Evolutionary conservation across 2,797 vertebrate species (phyloP).

Genomic region (Lepilemur ruficaudatus): DNA sequence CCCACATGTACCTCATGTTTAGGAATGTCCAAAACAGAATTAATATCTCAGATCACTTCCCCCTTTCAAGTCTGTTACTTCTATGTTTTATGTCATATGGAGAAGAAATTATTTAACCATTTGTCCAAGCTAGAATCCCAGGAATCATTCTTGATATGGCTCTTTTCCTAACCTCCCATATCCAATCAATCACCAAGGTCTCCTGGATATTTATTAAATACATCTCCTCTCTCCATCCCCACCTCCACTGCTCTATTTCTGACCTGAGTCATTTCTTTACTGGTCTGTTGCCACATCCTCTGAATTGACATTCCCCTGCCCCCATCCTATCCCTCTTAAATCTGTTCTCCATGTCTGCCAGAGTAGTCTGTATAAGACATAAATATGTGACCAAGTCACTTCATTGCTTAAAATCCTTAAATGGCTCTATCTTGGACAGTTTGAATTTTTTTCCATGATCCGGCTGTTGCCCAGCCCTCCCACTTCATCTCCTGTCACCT

Average conservation of each 20-base stretch:
- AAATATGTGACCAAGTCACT: conserved; percentile 7
- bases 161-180: not conserved
- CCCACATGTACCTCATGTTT: conserved; percentile 1
- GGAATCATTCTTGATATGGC: conserved; percentile 30
- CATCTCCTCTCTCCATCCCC: not conserved
- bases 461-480: not conserved
- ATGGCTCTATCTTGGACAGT: not conserved
- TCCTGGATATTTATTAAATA: conserved; percentile 34
- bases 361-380: conserved; percentile 12
- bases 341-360: not conserved
- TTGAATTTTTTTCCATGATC: not conserved
- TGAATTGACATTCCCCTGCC: not conserved
- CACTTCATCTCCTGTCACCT: not conserved
- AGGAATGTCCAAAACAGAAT: conserved; percentile 6
- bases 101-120: conserved; percentile 34
- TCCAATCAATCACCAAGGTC: not conserved
- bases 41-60: not conserved
- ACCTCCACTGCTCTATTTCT: conserved; percentile 1
- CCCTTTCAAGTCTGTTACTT: not conserved
- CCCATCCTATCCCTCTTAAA: not conserved
- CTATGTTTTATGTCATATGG: not conserved
- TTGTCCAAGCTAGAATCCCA: conserved; percentile 33
- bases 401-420: conserved; percentile 36
- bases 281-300: not conserved
- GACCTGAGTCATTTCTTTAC: not conserved